Base-by-base conservation (phyloP, 92 coral and sea anemone species). In the Chrysogorgia sp. region DNA sequence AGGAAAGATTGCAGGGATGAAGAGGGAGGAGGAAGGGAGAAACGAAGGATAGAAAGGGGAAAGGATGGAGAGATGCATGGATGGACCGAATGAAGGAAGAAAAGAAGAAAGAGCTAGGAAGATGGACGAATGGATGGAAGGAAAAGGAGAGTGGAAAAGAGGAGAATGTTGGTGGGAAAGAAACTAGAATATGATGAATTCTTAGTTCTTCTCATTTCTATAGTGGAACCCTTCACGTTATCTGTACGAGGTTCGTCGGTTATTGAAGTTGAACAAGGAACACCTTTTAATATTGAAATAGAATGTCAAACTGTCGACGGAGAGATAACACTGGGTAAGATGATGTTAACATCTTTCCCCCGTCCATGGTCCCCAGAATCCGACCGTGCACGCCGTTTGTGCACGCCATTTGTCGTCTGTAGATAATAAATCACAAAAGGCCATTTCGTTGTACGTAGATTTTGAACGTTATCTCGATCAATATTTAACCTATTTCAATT, bases 271-370 rank as follows among this genome's bases (percentile, higher is more conserved):
- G 71, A 30, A 22, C 99, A 96, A 79, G 99, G 96, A 25, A 78
- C 85, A 12, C 81, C 99, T n/a, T 96, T 96, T 90, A 93, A 90
- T 17, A 85, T 96, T 81, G 91, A 96, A 84, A 84, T 96, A 14
- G 97, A 89, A 68, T 96, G 99, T 76, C 55, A 84, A 10, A 83
- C 96, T 28, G 82, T 89, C 6, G 92, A 92, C 29, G 99, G 97
- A 35, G 96, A 94, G 25, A 63, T 66, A n/a, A 81, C 86, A 30
- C 86, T 75, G 63, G 98, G 98, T 92, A 56, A 81, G 80, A 14
- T 10, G 64, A 10, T n/a, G n/a, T n/a, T n/a, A n/a, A n/a, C n/a
- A n/a, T n/a, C n/a, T n/a, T n/a, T n/a, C n/a, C n/a, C n/a, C n/a
- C n/a, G n/a, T n/a, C n/a, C n/a, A n/a, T n/a, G n/a, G n/a, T n/a